Evolutionary conservation across 2,113 vertebrate genomes (phyloP).

Genomic region (Gorilla gorilla): DNA sequence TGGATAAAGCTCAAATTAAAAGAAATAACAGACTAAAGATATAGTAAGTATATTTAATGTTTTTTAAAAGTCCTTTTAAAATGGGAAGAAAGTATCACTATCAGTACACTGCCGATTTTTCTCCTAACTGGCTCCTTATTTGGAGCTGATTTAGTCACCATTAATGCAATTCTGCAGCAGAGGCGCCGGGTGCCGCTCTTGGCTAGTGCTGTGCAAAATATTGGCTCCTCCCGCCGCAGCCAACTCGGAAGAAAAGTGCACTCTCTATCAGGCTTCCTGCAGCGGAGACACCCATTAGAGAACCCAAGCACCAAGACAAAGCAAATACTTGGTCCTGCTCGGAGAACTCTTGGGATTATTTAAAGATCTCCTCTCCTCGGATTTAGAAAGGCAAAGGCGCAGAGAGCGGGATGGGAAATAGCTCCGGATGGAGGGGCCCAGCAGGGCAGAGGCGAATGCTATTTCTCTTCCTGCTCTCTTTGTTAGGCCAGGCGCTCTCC

Average conservation of each 20-base stretch:
- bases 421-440: not conserved
- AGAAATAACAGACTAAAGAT: not conserved
- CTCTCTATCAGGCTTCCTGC: not conserved
- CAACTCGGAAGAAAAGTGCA: not conserved
- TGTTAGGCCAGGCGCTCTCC: slow-evolving; percentile 28
- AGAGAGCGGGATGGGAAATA: not conserved
- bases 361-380: not conserved
- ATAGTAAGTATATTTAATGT: not conserved
- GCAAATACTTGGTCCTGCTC: not conserved
- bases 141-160: not conserved
- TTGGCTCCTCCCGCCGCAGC: not conserved
- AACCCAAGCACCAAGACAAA: not conserved
- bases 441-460: slow-evolving; percentile 16
- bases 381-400: not conserved
- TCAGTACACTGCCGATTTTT: not conserved
- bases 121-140: not conserved
- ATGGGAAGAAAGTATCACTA: not conserved
- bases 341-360: not conserved
- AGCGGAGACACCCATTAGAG: not conserved
- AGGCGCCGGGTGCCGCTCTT: slow-evolving; percentile 68
- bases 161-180: slow-evolving; percentile 46
- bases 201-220: slow-evolving; percentile 19
- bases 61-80: not conserved
- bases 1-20: slow-evolving; percentile 14
- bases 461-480: slow-evolving; percentile 62